Conservation (phyloP, 2,113 vertebrate genomes). For the Coturnix japonica region DNA sequence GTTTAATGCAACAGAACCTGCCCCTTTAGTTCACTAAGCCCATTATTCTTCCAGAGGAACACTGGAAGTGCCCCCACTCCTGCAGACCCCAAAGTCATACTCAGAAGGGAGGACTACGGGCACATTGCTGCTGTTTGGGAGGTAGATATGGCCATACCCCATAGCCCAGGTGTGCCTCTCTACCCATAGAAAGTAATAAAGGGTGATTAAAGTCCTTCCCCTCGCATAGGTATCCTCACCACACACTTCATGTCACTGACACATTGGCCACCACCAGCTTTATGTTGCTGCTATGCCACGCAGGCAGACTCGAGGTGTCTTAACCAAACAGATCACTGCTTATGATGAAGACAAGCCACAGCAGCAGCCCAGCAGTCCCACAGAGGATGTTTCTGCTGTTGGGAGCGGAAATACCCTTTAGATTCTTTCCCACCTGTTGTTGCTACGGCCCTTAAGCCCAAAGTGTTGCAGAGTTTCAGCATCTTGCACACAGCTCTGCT, state of each 20-base stretch:
- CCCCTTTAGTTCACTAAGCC: not conserved
- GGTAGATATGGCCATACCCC: not conserved
- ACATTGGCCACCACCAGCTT: not conserved
- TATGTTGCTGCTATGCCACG: not conserved
- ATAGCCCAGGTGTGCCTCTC: not conserved
- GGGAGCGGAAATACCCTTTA: not conserved
- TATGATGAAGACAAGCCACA: not conserved
- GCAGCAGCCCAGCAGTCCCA: not conserved
- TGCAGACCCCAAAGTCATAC: slow-evolving; percentile 27
- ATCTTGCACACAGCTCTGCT: not conserved
- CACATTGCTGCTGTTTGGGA: not conserved
- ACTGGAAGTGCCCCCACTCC: not conserved
- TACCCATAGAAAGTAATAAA: not conserved
- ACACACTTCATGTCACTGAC: not conserved
- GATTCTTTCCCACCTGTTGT: not conserved
- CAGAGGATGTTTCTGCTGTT: not conserved
- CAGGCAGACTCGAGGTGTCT: not conserved
- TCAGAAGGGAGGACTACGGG: not conserved
- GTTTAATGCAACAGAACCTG: slow-evolving; percentile 13
- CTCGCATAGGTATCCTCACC: rapidly evolving
- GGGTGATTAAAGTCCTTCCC: not conserved
- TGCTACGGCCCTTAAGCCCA: not conserved
- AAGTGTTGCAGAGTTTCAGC: not conserved
- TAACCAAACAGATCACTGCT: not conserved
- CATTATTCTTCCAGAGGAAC: slow-evolving; percentile 3